Percentiles rank a stretch among this genome's conserved stretches.
phyloP scores from a whole-genome alignment of 2,888 invertebrate genomes.

The Drosophila buzzatii region DNA sequence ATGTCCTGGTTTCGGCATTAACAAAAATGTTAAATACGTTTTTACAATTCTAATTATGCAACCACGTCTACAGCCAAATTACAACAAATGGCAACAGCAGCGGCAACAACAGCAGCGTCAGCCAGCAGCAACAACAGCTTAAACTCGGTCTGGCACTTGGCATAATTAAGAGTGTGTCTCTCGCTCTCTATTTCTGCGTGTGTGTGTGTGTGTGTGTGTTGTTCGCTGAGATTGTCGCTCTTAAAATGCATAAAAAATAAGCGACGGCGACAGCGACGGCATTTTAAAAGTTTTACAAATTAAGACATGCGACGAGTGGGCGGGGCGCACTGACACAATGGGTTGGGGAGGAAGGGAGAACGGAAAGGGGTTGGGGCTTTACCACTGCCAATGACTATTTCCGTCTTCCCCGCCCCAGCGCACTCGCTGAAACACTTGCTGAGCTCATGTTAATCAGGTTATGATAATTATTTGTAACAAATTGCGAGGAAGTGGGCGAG shows the following conservation, averaged over 20 bases:
- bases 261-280: slow-evolving; percentile 64
- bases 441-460: slow-evolving; percentile 85
- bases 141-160: slow-evolving; percentile 65
- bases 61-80: slow-evolving; percentile 73
- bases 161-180: slow-evolving; percentile 67
- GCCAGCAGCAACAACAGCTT: slow-evolving; percentile 28
- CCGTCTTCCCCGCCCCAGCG: slow-evolving; percentile 32
- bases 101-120: slow-evolving; percentile 1
- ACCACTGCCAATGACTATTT: slow-evolving; percentile 55
- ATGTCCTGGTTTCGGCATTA: slow-evolving; percentile 32
- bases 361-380: slow-evolving; percentile 11
- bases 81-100: slow-evolving; percentile 60
- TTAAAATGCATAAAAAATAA: slow-evolving; percentile 83
- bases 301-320: slow-evolving; percentile 56
- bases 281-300: slow-evolving; percentile 78
- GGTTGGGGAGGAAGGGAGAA: neutral
- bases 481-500: slow-evolving; percentile 70
- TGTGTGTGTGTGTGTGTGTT: slow-evolving; percentile 18
- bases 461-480: slow-evolving; percentile 85
- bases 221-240: slow-evolving; percentile 70
- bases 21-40: slow-evolving; percentile 62
- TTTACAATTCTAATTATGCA: slow-evolving; percentile 80
- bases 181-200: slow-evolving; percentile 8
- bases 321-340: slow-evolving; percentile 1
- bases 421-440: slow-evolving; percentile 52